These are phyloP conservation scores for Zaprionus nigranus DNA, from an alignment of 1,140 invertebrate genomes.

Conservation along the genomic window DNA sequence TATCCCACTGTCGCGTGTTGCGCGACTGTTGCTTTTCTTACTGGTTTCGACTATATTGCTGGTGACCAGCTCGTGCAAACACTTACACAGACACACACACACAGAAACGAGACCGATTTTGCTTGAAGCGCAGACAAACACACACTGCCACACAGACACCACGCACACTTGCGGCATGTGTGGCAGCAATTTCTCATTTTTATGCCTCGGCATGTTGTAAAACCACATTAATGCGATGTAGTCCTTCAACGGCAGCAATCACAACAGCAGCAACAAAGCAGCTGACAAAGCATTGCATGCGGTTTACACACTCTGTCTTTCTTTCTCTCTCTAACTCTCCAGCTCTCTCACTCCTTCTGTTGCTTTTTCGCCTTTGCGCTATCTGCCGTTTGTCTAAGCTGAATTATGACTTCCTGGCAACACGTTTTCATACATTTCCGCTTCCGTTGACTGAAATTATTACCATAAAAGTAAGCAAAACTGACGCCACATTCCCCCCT, in stretches of 20 bases:
- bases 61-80: constrained; percentile 39
- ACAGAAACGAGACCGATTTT: constrained; percentile 27
- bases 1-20: too few relatives aligned
- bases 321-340: neutral
- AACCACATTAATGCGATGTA: constrained; percentile 80
- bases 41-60: constrained; percentile 76
- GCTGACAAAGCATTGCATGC: constrained; percentile 45
- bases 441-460: constrained; percentile 79
- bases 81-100: neutral
- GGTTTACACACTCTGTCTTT: neutral
- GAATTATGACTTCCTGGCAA: constrained; percentile 81
- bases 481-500: constrained; percentile 30
- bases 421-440: constrained; percentile 81
- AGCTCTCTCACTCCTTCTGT: neutral
- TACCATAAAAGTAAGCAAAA: constrained; percentile 75
- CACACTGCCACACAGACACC: neutral
- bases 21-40: too few relatives aligned
- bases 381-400: constrained; percentile 77
- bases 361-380: constrained; percentile 11
- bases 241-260: constrained; percentile 56
- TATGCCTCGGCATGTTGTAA: constrained; percentile 79
- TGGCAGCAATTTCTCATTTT: constrained; percentile 81
- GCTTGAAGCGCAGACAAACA: constrained; percentile 21
- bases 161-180: constrained; percentile 60
- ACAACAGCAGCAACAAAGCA: constrained; percentile 35